Percentiles rank a stretch among this genome's conserved stretches.
Evolutionary conservation across 2,888 invertebrate genomes (phyloP).

Genomic region (Pinctada fucata): DNA sequence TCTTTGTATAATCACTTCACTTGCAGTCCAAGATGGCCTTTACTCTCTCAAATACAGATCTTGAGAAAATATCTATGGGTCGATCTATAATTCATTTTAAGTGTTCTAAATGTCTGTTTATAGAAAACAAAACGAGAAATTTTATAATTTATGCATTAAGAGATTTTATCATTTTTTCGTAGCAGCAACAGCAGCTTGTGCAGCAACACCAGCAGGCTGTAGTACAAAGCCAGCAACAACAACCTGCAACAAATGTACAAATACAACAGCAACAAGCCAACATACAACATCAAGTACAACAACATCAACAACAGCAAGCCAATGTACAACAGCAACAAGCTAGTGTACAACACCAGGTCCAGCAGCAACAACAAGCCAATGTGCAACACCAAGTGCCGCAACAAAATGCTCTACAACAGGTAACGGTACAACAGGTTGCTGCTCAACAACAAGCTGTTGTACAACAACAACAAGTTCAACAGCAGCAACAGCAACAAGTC

Average conservation of each 20-base stretch:
- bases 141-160: too few relatives aligned
- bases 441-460: conserved; percentile 6
- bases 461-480: conserved; percentile 40
- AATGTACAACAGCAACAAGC: too few relatives aligned
- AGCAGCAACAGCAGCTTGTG: too few relatives aligned
- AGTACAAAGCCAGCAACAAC: conserved; percentile 13
- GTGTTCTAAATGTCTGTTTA: too few relatives aligned
- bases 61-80: too few relatives aligned
- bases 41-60: too few relatives aligned
- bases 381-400: background rate
- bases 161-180: too few relatives aligned
- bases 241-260: conserved; percentile 2
- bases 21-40: too few relatives aligned
- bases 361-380: conserved; percentile 2
- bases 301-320: conserved; percentile 14
- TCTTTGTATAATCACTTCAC: background rate
- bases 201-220: conserved; percentile 7
- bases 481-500: conserved; percentile 38
- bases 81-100: too few relatives aligned
- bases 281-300: background rate
- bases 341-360: background rate
- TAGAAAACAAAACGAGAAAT: too few relatives aligned
- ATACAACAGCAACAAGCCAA: conserved; percentile 2
- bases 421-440: background rate
- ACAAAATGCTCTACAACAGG: background rate